A percentile compares a stretch with the other conserved stretches of the same genome.
phyloP scores from a whole-genome alignment of 1,140 invertebrate species.

The Ostrea edulis region DNA sequence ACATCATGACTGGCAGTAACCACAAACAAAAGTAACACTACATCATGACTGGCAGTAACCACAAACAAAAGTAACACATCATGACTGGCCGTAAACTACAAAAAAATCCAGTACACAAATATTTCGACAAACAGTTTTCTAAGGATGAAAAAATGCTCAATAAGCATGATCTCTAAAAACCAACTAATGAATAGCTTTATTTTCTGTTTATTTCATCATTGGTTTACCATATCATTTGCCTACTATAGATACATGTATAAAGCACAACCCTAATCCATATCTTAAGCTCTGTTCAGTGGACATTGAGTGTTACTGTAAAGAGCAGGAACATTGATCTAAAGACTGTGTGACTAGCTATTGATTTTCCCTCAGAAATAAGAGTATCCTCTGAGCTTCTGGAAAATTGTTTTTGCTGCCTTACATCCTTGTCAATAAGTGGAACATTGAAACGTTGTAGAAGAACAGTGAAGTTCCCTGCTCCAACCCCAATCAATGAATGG shows the following conservation, averaged over 20 bases:
- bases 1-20: no score
- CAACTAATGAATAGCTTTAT: neutral
- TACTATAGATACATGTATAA: neutral
- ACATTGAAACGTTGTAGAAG: neutral
- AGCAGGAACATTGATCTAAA: constrained; percentile 11
- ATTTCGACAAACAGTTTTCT: no score
- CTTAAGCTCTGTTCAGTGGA: neutral
- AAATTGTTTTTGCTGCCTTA: constrained; percentile 12
- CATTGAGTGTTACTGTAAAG: neutral
- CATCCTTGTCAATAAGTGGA: constrained; percentile 1
- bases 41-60: no score
- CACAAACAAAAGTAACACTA: no score
- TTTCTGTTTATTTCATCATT: constrained; percentile 4
- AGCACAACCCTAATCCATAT: neutral
- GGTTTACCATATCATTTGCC: neutral
- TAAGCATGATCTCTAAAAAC: no score
- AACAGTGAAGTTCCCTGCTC: neutral
- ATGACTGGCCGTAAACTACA: no score
- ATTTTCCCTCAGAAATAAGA: neutral
- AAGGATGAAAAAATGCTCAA: no score
- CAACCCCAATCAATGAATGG: neutral
- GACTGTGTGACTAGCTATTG: constrained; percentile 2
- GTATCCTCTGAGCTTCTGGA: constrained; percentile 8
- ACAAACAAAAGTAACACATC: no score
- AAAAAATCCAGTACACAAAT: no score